Base-by-base conservation (phyloP, 1,140 invertebrate species). In the Caenorhabditis briggsae region DNA sequence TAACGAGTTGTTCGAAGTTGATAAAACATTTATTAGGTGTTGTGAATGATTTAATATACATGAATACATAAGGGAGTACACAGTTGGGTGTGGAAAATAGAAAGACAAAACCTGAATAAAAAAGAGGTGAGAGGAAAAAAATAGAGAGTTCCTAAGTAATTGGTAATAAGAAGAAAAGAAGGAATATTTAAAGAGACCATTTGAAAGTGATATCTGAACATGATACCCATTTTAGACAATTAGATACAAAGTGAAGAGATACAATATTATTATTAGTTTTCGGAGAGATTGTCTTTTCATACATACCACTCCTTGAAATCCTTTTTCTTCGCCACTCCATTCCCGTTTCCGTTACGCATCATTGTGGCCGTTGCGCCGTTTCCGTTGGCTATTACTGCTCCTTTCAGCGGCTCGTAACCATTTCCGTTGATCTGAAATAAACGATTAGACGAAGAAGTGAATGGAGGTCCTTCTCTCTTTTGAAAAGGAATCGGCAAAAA, bases 231-330 rank as follows among this genome's bases (percentile, higher is more conserved):
- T 78, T 78, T 78, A 2, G 14, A 61, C 11, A 58, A 25, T 61
- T 48, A 25, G 46, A 74, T 64, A 25, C 12, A 9, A 50, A 58
- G 61, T 55, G 18, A n/a, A 82, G 65, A 82, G 56, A 41, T 56
- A 41, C 41, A 56, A 25, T 23, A 7, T 16, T 33, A 46, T 53
- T 11, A 82, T 82, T 23, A 82, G 46, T 18, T 7, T n/a, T 56
- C 48, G 8, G 23, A 86, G 12, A 33, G 23, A 82, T 2, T 33
- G n/a, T 2, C 41, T 5, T 64, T 65, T 89, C 64, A 90, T 65
- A 90, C 90, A 74, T 90, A 90, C 90, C 90, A 90, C 90, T 90
- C 90, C 74, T 90, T 90, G 59, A 90, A 90, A 74, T 90, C 90
- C 50, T 90, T 90, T 74, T 90, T 90, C 84, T 87, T 88, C 59